phyloP scores from a whole-genome alignment of 2,113 vertebrate genomes.

The Electrona antarctica region DNA sequence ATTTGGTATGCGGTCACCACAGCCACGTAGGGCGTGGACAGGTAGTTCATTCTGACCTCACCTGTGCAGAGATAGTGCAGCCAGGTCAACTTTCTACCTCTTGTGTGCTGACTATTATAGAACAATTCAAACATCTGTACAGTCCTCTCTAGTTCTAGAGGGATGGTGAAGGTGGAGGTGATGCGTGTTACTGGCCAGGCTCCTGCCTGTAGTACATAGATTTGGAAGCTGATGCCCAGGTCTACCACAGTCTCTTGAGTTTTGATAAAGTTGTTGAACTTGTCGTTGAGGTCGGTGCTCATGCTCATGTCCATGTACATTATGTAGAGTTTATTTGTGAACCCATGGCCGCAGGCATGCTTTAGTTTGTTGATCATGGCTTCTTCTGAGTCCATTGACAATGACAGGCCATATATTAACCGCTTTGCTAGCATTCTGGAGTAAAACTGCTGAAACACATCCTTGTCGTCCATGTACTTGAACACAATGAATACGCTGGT shows the following conservation, averaged over 20 bases:
- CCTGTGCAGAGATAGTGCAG: conserved; percentile 99
- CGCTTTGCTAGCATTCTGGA: conserved; percentile 98
- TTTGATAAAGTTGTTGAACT: conserved; percentile 99
- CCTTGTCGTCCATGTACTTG: conserved; percentile 99
- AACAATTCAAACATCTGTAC: conserved; percentile 99
- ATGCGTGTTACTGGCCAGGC: conserved; percentile 98
- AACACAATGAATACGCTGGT: conserved; percentile 99
- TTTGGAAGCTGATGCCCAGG: conserved; percentile 99
- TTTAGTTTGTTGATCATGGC: conserved; percentile 99
- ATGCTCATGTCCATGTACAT: conserved; percentile 99
- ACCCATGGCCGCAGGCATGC: conserved; percentile 99
- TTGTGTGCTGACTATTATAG: conserved; percentile 98
- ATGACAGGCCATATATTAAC: conserved; percentile 97
- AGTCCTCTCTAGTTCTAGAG: conserved; percentile 99
- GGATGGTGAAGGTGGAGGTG: conserved; percentile 97
- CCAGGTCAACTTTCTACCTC: conserved; percentile 98
- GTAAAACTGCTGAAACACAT: conserved; percentile 99
- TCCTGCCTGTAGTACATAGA: conserved; percentile 98
- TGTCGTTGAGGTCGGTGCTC: conserved; percentile 98
- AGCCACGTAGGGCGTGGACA: conserved; percentile 97
- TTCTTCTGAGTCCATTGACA: conserved; percentile 99
- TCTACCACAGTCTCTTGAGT: conserved; percentile 95
- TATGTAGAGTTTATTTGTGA: conserved; percentile 98
- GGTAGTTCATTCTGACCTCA: conserved; percentile 99
- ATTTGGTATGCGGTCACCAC: conserved; percentile 99